Percentiles rank a stretch among this genome's conserved stretches.
phyloP scores from a whole-genome alignment of 2,888 invertebrate genomes.

The Archips xylosteana region DNA sequence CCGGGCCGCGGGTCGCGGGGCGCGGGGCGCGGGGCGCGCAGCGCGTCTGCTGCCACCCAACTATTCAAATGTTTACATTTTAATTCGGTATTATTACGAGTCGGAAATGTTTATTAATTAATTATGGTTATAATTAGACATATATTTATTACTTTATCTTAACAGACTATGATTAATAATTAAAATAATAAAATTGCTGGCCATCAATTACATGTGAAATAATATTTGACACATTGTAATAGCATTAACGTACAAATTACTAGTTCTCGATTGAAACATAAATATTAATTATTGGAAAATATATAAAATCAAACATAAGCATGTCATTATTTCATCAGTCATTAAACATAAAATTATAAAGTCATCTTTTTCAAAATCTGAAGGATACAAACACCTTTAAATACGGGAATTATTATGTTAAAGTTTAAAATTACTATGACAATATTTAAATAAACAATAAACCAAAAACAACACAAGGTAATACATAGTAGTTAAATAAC shows the following conservation, averaged over 20 bases:
- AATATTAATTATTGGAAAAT: constrained; percentile 19
- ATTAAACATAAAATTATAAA: constrained; percentile 12
- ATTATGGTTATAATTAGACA: constrained; percentile 52
- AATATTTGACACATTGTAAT: constrained; percentile 44
- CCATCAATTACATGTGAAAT: constrained; percentile 59
- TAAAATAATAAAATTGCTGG: constrained; percentile 66
- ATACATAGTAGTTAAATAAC: not conserved
- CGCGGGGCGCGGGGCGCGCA: constrained; percentile 41
- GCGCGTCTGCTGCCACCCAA: constrained; percentile 44
- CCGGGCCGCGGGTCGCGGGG: constrained; percentile 27
- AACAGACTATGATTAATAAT: constrained; percentile 57
- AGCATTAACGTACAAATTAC: constrained; percentile 22
- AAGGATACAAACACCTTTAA: constrained; percentile 5
- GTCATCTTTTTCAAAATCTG: not conserved
- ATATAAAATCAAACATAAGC: constrained; percentile 9
- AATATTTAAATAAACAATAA: constrained; percentile 2
- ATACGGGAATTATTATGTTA: constrained; percentile 13
- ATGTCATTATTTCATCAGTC: constrained; percentile 3
- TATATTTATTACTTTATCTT: constrained; percentile 53
- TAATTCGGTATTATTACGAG: constrained; percentile 50
- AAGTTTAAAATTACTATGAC: not conserved
- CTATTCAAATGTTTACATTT: constrained; percentile 46
- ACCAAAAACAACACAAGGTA: constrained; percentile 11
- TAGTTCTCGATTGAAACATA: constrained; percentile 18
- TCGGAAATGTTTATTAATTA: constrained; percentile 51